phyloP scores from a whole-genome alignment of 1,140 invertebrate genomes.

The Aphelenchoides avenae region DNA sequence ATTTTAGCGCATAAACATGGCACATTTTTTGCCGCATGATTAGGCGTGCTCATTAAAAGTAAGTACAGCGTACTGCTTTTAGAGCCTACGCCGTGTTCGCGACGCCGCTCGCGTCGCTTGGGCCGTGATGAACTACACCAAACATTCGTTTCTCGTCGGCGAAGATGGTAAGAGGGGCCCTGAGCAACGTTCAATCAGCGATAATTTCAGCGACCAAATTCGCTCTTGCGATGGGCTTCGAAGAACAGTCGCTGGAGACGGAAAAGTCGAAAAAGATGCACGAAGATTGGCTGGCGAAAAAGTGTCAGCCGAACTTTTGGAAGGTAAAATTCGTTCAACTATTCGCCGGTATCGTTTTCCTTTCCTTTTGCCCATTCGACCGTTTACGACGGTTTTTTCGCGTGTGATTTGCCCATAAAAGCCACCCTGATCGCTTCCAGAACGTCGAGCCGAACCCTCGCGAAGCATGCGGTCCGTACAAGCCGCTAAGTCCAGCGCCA shows the following conservation, averaged over 20 bases:
- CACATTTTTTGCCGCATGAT: too few relatives aligned
- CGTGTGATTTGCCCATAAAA: too few relatives aligned
- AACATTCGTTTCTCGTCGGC: constrained; percentile 84
- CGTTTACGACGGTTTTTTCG: constrained; percentile 5
- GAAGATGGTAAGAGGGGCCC: constrained; percentile 69
- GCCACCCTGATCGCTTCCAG: constrained; percentile 61
- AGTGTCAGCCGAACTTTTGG: constrained; percentile 97
- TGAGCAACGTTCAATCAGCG: too few relatives aligned
- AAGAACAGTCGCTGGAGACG: constrained; percentile 73
- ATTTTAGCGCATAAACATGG: too few relatives aligned
- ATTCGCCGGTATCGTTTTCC: not conserved
- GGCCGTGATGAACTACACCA: constrained; percentile 81
- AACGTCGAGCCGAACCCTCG: constrained; percentile 81
- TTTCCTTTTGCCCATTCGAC: too few relatives aligned
- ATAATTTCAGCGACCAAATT: constrained; percentile 72
- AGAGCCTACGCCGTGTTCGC: constrained; percentile 80
- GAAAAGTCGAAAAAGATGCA: constrained; percentile 70
- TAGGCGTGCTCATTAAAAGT: too few relatives aligned
- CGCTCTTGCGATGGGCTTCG: constrained; percentile 83
- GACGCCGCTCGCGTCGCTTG: constrained; percentile 82
- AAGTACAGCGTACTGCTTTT: constrained; percentile 33
- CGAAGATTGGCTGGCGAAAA: constrained; percentile 72
- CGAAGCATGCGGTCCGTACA: constrained; percentile 82
- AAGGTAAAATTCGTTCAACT: constrained; percentile 64
- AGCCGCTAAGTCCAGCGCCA: constrained; percentile 49